Evolutionary conservation across 1,140 invertebrate genomes (phyloP), one percentile per base, ranked within the genome.

Genomic region (Drosophila guanche): DNA sequence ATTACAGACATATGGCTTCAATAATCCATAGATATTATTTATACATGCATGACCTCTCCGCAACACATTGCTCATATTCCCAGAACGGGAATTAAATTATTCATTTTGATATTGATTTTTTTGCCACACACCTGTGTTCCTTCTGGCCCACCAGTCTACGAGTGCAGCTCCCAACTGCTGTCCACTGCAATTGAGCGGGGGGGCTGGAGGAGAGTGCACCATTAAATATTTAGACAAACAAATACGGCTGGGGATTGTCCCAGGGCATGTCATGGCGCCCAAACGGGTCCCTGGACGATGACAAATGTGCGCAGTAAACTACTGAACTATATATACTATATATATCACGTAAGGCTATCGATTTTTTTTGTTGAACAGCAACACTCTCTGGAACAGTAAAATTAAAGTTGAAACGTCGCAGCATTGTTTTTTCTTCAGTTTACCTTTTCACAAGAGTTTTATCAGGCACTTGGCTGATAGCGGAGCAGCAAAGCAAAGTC

Each of bases 231-330:
- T 67, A 79, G 51, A 68, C 58, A 68, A 61, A 68, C 37, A 53
- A 63, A 69, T 50, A 45, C 14, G 47, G 27, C 10, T 42, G 46
- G 41, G 7, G 3, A 42, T 41, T 29, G 29, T 42, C 20, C 20
- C 37, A 16, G 65, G 58, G 45, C 72, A 80, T 80, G 76, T 75
- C 74, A 55, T 47, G 65, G 53, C 50, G 58, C 41, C 33, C 33
- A 37, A 37, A 37, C 10, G 33, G 33, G 8, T 57, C 46, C 47
- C 5, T 33, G 50, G 41, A 46, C 54, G 41, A 25, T 40, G 76
- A 59, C 56, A 70, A 59, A 77, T 62, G 60, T 80, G 80, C 81
- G 81, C 80, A 85, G 80, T 85, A 86, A 84, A 77, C 77, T 63
- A 74, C 48, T 62, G 59, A 85, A 77, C 77, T 77, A 86, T 37